Conservation (phyloP, 2,797 vertebrate genomes). For the Acestrorhynchus altus region DNA sequence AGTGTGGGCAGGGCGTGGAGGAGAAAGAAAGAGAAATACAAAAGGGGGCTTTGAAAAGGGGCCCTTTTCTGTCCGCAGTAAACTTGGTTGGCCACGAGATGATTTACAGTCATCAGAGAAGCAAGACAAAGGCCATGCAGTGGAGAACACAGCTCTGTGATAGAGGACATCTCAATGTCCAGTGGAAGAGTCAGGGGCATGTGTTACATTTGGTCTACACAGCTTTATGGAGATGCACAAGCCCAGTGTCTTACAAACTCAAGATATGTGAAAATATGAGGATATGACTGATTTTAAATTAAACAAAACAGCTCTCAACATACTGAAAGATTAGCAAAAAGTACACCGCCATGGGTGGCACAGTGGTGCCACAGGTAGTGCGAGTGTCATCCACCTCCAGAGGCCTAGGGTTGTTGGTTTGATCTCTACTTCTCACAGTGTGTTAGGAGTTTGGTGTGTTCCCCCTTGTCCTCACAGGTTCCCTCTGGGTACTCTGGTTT, state of each 20-base stretch:
- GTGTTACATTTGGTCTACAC: not conserved
- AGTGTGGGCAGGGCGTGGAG: conserved; percentile 52
- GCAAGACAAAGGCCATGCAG: conserved; percentile 47
- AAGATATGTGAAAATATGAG: not conserved
- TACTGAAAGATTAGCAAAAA: too few relatives aligned
- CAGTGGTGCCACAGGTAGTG: too few relatives aligned
- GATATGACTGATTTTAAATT: too few relatives aligned
- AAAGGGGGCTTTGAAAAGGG: conserved; percentile 66
- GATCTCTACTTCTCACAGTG: too few relatives aligned
- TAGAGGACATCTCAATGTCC: conserved; percentile 10
- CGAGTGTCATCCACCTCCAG: too few relatives aligned
- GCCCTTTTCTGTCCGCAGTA: conserved; percentile 62
- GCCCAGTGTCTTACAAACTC: not conserved
- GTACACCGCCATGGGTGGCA: too few relatives aligned
- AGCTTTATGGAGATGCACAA: conserved; percentile 3
- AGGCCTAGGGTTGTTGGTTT: too few relatives aligned
- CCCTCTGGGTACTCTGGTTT: too few relatives aligned
- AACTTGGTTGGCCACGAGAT: conserved; percentile 67
- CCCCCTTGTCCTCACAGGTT: too few relatives aligned
- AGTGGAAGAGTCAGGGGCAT: conserved; percentile 10
- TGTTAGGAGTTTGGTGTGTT: too few relatives aligned
- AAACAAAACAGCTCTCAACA: too few relatives aligned
- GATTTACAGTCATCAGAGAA: conserved; percentile 72
- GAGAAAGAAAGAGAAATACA: conserved; percentile 56
- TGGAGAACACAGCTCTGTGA: conserved; percentile 41